Evolutionary conservation across 2,888 invertebrate species (phyloP).

Genomic region (Ptychoptera contaminata): DNA sequence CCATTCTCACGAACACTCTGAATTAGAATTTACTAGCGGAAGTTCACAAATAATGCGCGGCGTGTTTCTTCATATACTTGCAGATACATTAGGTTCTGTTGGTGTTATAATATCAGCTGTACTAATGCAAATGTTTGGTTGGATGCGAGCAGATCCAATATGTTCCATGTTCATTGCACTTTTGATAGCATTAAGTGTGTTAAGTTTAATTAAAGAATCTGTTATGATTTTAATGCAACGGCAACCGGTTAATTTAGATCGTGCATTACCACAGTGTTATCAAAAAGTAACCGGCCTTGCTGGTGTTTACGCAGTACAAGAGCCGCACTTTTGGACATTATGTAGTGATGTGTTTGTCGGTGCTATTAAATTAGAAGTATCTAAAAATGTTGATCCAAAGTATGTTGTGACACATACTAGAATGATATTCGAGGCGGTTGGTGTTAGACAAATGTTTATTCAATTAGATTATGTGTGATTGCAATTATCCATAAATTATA

Average conservation of each 20-base stretch:
- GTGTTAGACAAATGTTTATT: constrained; percentile 80
- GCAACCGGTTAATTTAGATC: constrained; percentile 70
- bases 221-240: constrained; percentile 86
- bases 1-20: constrained; percentile 12
- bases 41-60: constrained; percentile 89
- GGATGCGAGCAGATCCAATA: constrained; percentile 98
- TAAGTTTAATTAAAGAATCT: constrained; percentile 73
- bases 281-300: constrained; percentile 79
- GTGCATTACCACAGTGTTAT: constrained; percentile 71
- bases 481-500: too few relatives aligned
- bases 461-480: constrained; percentile 78
- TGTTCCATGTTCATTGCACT: constrained; percentile 94
- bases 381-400: constrained; percentile 77
- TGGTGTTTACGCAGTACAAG: constrained; percentile 90
- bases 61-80: constrained; percentile 90
- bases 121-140: constrained; percentile 88
- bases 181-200: constrained; percentile 75
- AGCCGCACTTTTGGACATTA: constrained; percentile 96
- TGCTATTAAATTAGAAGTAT: constrained; percentile 88
- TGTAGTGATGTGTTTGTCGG: constrained; percentile 90
- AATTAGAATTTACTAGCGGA: constrained; percentile 28
- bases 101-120: constrained; percentile 92
- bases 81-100: constrained; percentile 91
- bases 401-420: constrained; percentile 87
- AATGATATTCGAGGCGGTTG: constrained; percentile 85